Conservation (phyloP, 2,888 invertebrate species). For the Eudasyphora cyanicolor region DNA sequence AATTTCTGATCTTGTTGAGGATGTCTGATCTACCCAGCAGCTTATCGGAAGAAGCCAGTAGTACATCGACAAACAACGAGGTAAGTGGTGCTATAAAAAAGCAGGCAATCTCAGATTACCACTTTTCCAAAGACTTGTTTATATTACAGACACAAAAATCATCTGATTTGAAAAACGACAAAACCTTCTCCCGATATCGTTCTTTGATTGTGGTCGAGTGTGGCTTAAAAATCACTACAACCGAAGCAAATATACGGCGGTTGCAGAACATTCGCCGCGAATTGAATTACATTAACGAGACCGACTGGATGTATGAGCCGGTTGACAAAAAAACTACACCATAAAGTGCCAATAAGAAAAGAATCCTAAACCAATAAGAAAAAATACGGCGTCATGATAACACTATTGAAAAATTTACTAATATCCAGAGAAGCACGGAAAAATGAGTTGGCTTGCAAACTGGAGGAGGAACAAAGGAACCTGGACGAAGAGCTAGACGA, state of each 20-base stretch:
- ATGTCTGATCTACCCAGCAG: conserved; percentile 55
- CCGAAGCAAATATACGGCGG: conserved; percentile 87
- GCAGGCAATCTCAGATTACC: neutral
- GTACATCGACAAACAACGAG: conserved; percentile 60
- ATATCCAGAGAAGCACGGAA: conserved; percentile 76
- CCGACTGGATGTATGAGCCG: conserved; percentile 90
- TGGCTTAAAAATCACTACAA: conserved; percentile 81
- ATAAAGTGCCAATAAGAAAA: conserved; percentile 38
- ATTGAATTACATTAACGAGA: conserved; percentile 88
- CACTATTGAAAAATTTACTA: conserved; percentile 79
- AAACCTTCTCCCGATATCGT: conserved; percentile 73
- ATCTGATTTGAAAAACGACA: conserved; percentile 68
- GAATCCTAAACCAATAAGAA: neutral
- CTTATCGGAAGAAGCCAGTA: conserved; percentile 62
- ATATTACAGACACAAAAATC: conserved; percentile 40
- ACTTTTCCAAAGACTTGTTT: neutral
- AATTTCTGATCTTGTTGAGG: neutral
- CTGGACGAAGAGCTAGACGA: conserved; percentile 77
- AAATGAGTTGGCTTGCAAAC: conserved; percentile 76
- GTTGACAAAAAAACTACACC: conserved; percentile 82
- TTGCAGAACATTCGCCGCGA: conserved; percentile 87
- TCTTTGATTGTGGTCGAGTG: conserved; percentile 73
- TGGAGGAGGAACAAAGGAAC: conserved; percentile 80
- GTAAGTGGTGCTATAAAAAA: conserved; percentile 25
- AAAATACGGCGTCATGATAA: conserved; percentile 80